A percentile compares a stretch with the other conserved stretches of the same genome.
These are phyloP conservation scores for western clawed frog (Xenopus tropicalis) DNA, from an alignment of 2,113 vertebrate genomes.

Conservation along the genomic window UCB_Xtro_10.0 CM004448.2:61211001-61211500, in stretches of 20 bases:
- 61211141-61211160: conserved; percentile 11
- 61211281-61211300: not conserved
- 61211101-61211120: not conserved
- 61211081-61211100: conserved; percentile 13
- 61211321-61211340: too few species aligned
- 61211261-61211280: not conserved
- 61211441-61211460: too few species aligned
- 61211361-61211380: too few species aligned
- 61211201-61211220: not conserved
- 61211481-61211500: too few species aligned
- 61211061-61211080: not conserved
- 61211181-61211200: not conserved
- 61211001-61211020: too few species aligned
- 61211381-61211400: too few species aligned
- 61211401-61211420: too few species aligned
- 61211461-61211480: too few species aligned
- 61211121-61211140: not conserved
- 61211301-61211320: not conserved
- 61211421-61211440: too few species aligned
- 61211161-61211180: conserved; percentile 16
- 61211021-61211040: not conserved
- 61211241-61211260: not conserved
- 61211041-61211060: conserved; percentile 1
- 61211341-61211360: too few species aligned
- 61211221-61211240: not conserved